phyloP scores from a whole-genome alignment of 2,888 invertebrate genomes.

The Nephrotoma guestfalica region DNA sequence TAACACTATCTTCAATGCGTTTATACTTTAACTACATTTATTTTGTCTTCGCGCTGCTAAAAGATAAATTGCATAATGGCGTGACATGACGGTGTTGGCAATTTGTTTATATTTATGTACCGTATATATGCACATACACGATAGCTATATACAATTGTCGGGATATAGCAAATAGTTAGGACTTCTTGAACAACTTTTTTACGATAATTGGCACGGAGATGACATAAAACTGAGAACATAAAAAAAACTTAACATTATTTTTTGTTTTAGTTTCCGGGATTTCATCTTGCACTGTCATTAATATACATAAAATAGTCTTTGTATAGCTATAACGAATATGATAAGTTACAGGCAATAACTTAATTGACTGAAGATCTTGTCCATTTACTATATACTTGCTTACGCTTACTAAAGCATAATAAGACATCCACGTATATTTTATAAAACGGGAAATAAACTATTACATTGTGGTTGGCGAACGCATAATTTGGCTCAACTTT shows the following conservation, averaged over 20 bases:
- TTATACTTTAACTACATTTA: neutral
- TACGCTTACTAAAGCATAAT: neutral
- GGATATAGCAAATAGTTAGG: neutral
- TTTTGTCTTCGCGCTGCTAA: neutral
- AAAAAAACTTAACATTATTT: neutral
- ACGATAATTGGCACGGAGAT: neutral
- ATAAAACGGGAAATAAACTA: neutral
- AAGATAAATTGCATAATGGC: neutral
- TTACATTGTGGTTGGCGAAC: neutral
- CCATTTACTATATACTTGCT: too few species aligned
- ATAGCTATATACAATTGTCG: neutral
- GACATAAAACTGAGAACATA: neutral
- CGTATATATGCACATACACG: neutral
- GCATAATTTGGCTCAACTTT: neutral
- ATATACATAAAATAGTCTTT: neutral
- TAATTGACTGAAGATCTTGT: neutral
- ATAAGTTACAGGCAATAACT: neutral
- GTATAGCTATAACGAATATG: neutral
- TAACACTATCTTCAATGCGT: neutral
- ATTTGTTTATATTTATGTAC: too few species aligned
- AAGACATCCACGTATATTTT: neutral
- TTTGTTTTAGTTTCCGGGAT: neutral
- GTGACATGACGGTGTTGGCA: neutral
- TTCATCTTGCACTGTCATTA: neutral
- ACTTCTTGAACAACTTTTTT: neutral